Conservation (phyloP, 2,113 vertebrate genomes). For the Egretta garzetta region DNA sequence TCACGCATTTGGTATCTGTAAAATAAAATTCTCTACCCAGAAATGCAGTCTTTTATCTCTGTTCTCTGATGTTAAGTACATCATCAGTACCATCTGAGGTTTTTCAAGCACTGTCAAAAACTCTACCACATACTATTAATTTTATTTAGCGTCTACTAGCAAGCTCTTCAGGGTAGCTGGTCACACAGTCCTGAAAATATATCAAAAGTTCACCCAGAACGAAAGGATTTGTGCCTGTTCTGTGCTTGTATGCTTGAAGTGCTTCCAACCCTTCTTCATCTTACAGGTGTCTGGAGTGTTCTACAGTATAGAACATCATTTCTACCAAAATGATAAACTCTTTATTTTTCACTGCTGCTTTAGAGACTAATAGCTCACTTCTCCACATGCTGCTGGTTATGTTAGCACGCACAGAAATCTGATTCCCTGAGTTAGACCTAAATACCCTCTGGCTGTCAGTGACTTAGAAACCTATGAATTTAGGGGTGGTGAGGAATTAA, state of each 20-base stretch:
- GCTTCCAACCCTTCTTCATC: neutral
- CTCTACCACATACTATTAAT: neutral
- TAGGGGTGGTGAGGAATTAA: neutral
- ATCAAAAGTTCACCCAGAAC: neutral
- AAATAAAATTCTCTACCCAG: neutral
- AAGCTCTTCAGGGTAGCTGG: neutral
- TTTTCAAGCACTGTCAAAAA: neutral
- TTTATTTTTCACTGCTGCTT: neutral
- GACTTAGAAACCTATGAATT: neutral
- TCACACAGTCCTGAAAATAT: neutral
- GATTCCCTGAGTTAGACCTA: neutral
- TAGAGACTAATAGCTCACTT: neutral
- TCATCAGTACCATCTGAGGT: neutral
- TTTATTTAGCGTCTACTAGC: neutral
- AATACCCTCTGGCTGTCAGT: neutral
- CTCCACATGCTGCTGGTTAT: neutral
- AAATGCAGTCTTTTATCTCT: neutral
- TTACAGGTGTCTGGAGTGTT: neutral
- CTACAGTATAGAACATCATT: neutral
- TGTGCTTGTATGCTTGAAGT: neutral
- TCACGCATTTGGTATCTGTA: neutral
- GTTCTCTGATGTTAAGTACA: neutral
- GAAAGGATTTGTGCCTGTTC: neutral
- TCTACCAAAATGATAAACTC: neutral
- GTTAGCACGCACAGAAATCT: neutral